Conservation (phyloP, 2,113 vertebrate genomes). For the Balaeniceps rex region DNA sequence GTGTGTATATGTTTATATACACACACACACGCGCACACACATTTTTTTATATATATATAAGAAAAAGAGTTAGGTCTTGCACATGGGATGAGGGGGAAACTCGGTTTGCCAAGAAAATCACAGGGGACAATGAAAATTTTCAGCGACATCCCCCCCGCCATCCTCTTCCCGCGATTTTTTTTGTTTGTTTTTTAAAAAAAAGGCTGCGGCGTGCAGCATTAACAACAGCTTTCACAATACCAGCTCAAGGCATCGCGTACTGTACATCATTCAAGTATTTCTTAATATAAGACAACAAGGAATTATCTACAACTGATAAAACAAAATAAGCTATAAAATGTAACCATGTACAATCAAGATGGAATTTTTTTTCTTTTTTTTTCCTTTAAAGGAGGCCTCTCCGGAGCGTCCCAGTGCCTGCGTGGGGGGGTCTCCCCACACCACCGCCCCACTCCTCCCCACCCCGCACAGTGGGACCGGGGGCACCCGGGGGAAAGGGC, state of each 20-base stretch:
- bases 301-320: conserved; percentile 58
- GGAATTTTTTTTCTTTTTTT: neutral
- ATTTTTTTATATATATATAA: neutral
- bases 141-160: neutral
- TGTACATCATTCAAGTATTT: conserved; percentile 73
- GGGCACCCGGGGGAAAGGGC: neutral
- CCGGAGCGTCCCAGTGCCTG: neutral
- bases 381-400: neutral
- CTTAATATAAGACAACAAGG: conserved; percentile 60
- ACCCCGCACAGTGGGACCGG: fast-evolving
- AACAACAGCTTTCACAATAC: neutral
- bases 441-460: neutral
- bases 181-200: neutral
- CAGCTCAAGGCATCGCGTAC: conserved; percentile 40
- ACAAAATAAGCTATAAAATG: conserved; percentile 22
- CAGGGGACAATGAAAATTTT: neutral
- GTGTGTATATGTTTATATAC: neutral
- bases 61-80: neutral
- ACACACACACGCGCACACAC: too few relatives aligned
- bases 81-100: neutral
- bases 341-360: conserved; percentile 50
- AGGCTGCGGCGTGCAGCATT: conserved; percentile 13
- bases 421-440: neutral
- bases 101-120: neutral
- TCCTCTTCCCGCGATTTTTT: neutral